Evolutionary conservation across 2,888 invertebrate genomes (phyloP), one percentile per base, ranked within the genome.

Genomic region (Andricus curvator): DNA sequence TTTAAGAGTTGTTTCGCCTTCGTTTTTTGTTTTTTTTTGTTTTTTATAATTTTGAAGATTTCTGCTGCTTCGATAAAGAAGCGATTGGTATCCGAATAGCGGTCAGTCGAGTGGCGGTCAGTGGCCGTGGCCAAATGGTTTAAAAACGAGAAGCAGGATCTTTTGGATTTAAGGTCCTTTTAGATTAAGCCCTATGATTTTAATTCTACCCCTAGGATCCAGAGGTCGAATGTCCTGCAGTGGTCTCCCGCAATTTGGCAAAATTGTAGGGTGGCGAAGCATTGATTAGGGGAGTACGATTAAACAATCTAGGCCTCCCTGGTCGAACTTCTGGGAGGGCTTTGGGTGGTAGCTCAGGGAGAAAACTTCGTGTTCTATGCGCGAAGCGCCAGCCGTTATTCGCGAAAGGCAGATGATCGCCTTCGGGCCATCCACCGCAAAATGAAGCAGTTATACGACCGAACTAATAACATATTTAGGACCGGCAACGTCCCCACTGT

Each of bases 401-500:
- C 86, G 85, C 84, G 83, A 82, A 79, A 86, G 88, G 91, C 89
- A 90, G 91, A 92, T 89, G 92, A 91, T 92, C 90, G 89, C 91
- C 92, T 89, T 88, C 88, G 84, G 92, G 92, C 89, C 89, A 90
- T 90, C 89, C 90, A 88, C 91, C 90, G 89, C 90, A 89, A 92
- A 92, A 92, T 92, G 91, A 92, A 92, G 92, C 92, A 90, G 92
- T 92, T 92, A 92, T 92, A 92, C 91, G 92, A 92, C 90, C 91
- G 89, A 91, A 90, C 92, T 92, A 92, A 92, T 92, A 92, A 92
- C 92, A 92, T 92, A 92, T 92, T 92, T 92, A 92, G 91, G 90
- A 88, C 87, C 87, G 88, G 87, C 86, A 88, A 88, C 87, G 86
- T 88, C 89, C 86, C 87, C 86, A 88, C 86, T 85, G 85, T 80